These are phyloP conservation scores for Ceyx margarethae DNA, from an alignment of 2,113 vertebrate species.

Conservation along the genomic window DNA sequence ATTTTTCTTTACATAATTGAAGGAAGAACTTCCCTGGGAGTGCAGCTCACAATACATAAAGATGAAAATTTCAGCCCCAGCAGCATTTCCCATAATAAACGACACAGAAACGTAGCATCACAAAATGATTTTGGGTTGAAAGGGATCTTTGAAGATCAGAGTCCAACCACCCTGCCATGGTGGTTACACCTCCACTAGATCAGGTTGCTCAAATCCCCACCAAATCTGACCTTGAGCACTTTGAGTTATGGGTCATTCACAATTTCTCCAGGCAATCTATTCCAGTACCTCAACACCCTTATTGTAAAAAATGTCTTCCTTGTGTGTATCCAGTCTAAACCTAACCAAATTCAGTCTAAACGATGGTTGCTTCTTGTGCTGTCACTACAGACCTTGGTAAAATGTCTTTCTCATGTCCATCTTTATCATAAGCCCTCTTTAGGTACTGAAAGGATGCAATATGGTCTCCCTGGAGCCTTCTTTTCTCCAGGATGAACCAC, in stretches of 20 bases:
- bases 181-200: not conserved
- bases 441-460: not conserved
- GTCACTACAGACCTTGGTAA: not conserved
- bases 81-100: not conserved
- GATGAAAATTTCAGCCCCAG: not conserved
- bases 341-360: not conserved
- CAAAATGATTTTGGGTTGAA: not conserved
- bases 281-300: not conserved
- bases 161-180: not conserved
- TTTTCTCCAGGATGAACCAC: not conserved
- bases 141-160: not conserved
- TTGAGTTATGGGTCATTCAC: rapidly evolving
- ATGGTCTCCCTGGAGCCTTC: not conserved
- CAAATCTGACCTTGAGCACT: not conserved
- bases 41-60: not conserved
- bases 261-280: not conserved
- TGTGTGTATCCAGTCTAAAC: not conserved
- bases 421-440: not conserved
- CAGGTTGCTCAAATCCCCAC: not conserved
- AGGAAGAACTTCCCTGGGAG: not conserved
- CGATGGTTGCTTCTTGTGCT: not conserved
- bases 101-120: not conserved
- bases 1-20: not conserved
- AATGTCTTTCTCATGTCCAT: not conserved
- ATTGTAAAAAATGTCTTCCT: not conserved